Evolutionary conservation across 1,140 invertebrate genomes (phyloP).

Genomic region (Sweltsa coloradensis): DNA sequence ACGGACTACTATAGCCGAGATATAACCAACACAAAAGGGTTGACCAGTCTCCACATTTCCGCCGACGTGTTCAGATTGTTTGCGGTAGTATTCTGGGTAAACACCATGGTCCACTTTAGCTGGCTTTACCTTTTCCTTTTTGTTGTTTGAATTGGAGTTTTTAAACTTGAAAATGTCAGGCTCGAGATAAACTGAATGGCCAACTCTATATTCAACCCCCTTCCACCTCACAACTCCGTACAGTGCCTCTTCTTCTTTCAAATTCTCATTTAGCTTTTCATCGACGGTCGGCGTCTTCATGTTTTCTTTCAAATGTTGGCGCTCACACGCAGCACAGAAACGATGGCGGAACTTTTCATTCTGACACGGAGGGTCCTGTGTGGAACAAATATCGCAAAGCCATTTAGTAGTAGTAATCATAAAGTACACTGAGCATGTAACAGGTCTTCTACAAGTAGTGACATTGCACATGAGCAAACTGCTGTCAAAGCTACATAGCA

Average conservation of each 20-base stretch:
- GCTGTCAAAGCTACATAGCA: too few species aligned
- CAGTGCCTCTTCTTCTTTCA: conserved; percentile 9
- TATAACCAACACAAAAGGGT: conserved; percentile 60
- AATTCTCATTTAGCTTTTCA: conserved; percentile 14
- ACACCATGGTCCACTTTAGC: conserved; percentile 52
- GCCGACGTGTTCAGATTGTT: conserved; percentile 50
- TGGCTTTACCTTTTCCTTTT: background rate
- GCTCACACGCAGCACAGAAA: conserved; percentile 31
- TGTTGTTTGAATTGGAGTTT: conserved; percentile 17
- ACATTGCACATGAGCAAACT: too few species aligned
- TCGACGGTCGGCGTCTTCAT: conserved; percentile 19
- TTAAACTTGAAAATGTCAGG: conserved; percentile 53
- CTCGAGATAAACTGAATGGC: conserved; percentile 58
- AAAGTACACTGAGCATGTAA: too few species aligned
- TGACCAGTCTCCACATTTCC: conserved; percentile 61
- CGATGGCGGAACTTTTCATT: conserved; percentile 32
- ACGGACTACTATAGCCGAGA: conserved; percentile 41
- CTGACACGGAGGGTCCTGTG: conserved; percentile 32
- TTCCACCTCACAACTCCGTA: conserved; percentile 32
- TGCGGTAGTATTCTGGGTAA: conserved; percentile 69
- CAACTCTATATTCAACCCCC: conserved; percentile 47
- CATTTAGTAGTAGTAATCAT: too few species aligned
- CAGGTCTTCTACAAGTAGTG: too few species aligned
- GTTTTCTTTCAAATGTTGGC: conserved; percentile 26
- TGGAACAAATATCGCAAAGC: too few species aligned